Percentiles rank a stretch among this genome's conserved stretches.
Conservation (phyloP, 2,888 invertebrate genomes). For the Anorthoa munda region DNA sequence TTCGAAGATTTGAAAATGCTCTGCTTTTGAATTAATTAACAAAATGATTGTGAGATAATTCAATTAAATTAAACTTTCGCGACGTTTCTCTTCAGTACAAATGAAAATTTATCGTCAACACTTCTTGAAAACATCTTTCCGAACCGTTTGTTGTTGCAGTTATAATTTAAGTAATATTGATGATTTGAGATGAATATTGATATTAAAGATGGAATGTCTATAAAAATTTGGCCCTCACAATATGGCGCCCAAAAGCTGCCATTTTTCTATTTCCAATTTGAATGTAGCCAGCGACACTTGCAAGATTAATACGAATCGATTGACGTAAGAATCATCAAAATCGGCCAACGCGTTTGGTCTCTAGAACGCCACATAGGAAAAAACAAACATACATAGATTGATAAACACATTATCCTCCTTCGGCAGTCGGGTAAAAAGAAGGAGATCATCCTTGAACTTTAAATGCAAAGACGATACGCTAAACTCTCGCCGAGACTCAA, state of each 20-base stretch:
- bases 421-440: too few relatives aligned
- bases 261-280: too few relatives aligned
- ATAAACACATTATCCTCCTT: too few relatives aligned
- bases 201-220: background rate
- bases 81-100: slow-evolving; percentile 45
- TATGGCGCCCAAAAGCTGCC: too few relatives aligned
- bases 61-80: slow-evolving; percentile 60
- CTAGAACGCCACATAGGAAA: too few relatives aligned
- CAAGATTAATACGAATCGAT: too few relatives aligned
- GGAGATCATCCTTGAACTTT: background rate
- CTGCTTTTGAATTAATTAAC: slow-evolving; percentile 55
- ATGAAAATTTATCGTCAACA: slow-evolving; percentile 55
- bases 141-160: slow-evolving; percentile 40
- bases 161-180: slow-evolving; percentile 40
- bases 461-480: slow-evolving; percentile 2
- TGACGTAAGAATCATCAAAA: too few relatives aligned
- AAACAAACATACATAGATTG: too few relatives aligned
- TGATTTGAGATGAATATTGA: too few relatives aligned
- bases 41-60: slow-evolving; percentile 58
- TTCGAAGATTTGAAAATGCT: slow-evolving; percentile 36
- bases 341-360: too few relatives aligned
- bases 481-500: background rate
- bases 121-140: slow-evolving; percentile 44
- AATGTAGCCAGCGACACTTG: too few relatives aligned
- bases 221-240: background rate